Percentiles rank a stretch among this genome's conserved stretches.
Conservation (phyloP, 2,113 vertebrate genomes). For the Mus spicilegus region DNA sequence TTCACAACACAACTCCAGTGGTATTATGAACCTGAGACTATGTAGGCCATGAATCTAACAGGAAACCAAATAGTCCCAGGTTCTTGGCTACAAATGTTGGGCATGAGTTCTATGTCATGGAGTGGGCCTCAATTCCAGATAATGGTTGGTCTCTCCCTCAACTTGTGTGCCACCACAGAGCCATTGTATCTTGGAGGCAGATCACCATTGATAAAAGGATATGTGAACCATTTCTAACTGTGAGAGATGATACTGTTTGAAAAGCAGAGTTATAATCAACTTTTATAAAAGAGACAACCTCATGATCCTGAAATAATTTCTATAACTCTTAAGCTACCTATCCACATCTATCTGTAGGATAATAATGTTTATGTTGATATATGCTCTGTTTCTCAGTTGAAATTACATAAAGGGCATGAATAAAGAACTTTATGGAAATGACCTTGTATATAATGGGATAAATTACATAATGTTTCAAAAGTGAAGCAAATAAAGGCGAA, state of each 20-base stretch:
- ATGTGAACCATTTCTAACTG: neutral
- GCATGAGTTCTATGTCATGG: neutral
- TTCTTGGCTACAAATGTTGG: neutral
- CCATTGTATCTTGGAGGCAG: neutral
- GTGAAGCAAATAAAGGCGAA: slow-evolving; percentile 25
- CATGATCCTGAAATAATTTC: neutral
- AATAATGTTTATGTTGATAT: neutral
- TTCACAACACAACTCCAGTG: neutral
- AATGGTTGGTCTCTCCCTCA: neutral
- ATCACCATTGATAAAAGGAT: neutral
- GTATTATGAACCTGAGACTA: too few species aligned
- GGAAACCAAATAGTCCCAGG: too few species aligned
- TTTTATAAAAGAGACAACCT: neutral
- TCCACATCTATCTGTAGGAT: neutral
- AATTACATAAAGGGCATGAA: neutral
- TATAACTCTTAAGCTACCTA: neutral
- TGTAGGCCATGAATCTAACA: too few species aligned
- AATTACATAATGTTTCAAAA: slow-evolving; percentile 6
- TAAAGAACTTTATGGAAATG: slow-evolving; percentile 7
- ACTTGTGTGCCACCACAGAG: neutral
- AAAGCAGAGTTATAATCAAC: slow-evolving; percentile 17
- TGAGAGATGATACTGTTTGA: neutral
- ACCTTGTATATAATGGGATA: neutral
- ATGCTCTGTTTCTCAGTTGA: neutral
- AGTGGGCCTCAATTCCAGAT: neutral